Evolutionary conservation across 2,797 vertebrate genomes (phyloP).

Genomic region (Alosa sapidissima): DNA sequence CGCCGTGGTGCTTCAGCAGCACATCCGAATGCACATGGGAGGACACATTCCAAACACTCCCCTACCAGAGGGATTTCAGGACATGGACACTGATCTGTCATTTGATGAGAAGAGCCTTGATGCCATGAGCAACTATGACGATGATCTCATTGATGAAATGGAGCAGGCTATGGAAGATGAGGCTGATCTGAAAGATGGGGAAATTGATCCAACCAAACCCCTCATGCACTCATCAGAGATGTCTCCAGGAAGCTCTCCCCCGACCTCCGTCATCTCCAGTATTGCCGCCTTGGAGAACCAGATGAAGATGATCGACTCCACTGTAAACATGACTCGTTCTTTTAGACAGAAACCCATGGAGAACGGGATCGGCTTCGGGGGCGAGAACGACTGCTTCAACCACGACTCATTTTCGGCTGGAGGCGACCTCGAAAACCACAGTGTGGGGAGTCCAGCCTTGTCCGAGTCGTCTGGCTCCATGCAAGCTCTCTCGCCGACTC

Average conservation of each 20-base stretch:
- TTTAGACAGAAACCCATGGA: slow-evolving; percentile 81
- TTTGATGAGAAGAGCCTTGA: slow-evolving; percentile 91
- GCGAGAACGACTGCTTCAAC: slow-evolving; percentile 87
- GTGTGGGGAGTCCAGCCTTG: slow-evolving; percentile 90
- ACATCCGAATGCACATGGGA: slow-evolving; percentile 99
- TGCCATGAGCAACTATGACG: slow-evolving; percentile 88
- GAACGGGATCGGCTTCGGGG: slow-evolving; percentile 78
- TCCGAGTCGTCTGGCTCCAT: slow-evolving; percentile 93
- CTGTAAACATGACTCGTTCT: slow-evolving; percentile 83
- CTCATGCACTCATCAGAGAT: slow-evolving; percentile 78
- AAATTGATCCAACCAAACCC: slow-evolving; percentile 79
- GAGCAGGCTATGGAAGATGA: slow-evolving; percentile 96
- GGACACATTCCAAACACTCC: slow-evolving; percentile 98
- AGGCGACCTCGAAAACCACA: slow-evolving; percentile 91
- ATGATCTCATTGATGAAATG: slow-evolving; percentile 88
- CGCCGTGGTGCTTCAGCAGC: slow-evolving; percentile 96
- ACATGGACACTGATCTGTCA: slow-evolving; percentile 89
- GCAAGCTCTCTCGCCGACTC: slow-evolving; percentile 88
- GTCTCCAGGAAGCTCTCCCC: slow-evolving; percentile 83
- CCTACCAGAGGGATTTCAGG: slow-evolving; percentile 88
- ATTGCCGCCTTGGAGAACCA: slow-evolving; percentile 97
- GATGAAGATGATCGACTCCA: slow-evolving; percentile 98
- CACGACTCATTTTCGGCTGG: slow-evolving; percentile 85
- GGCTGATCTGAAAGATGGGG: slow-evolving; percentile 78
- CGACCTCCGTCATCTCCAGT: slow-evolving; percentile 93